Evolutionary conservation across 2,113 vertebrate species (phyloP), one percentile per base, ranked within the genome.

Genomic region (Lucifuga dentata): DNA sequence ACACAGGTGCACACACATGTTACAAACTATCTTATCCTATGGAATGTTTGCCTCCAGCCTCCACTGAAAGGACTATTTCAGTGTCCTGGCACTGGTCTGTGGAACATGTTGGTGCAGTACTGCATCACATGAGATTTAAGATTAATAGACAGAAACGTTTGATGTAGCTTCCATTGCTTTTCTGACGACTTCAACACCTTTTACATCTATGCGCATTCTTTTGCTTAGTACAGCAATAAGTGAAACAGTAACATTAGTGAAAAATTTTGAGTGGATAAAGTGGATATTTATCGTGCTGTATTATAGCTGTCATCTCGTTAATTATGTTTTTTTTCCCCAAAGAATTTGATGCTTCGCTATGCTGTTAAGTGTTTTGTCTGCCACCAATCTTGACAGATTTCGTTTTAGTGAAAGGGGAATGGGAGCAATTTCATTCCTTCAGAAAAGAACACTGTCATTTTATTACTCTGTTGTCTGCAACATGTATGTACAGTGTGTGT

Each of bases 11-110:
- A 21, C 58, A 19, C 59, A 62, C 59, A 40, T 17, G 53, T 64
- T 29, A 53, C 51, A 70, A 57, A 45, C 48, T 33, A n/a, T 64
- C 44, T 63, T 68, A 35, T 70, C 62, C 35, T 10, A 68, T 53
- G 71, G 71, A 81, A 83, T 83, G 57, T 80, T 70, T 75, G 82
- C 80, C 84, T 86, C 65, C 74, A 80, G 84, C 77, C 23, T 71
- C 1, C 23, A 51, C 16, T 57, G 43, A 59, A 73, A 55, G 53
- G 46, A 60, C 32, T 43, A 13, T 63, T 67, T 73, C 26, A 76
- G 67, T 71, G 69, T 78, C 75, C 69, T 87, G 84, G 85, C 82
- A 84, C 36, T 12, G 49, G 45, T 23, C 39, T 56, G 71, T 80
- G 46, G 48, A 79, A 80, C 87, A 86, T 88, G 84, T 89, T 51